phyloP scores from a whole-genome alignment of 2,797 vertebrate genomes.

The Microctenopoma steveboyesi region DNA sequence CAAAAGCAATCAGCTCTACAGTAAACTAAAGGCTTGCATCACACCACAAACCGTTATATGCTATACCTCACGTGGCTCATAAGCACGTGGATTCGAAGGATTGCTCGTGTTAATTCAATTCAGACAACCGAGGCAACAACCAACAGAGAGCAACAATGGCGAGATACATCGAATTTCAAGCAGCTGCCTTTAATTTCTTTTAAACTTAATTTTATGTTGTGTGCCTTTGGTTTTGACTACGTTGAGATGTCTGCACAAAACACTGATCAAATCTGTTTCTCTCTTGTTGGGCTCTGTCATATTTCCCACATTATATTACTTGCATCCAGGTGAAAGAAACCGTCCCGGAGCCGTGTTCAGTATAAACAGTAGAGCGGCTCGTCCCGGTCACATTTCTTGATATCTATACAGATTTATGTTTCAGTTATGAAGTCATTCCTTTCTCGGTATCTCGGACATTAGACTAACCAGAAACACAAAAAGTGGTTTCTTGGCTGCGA shows the following conservation, averaged over 20 bases:
- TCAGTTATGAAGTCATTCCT: no score
- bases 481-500: no score
- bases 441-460: no score
- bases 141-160: background rate
- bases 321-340: background rate
- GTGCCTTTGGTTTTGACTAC: slow-evolving; percentile 32
- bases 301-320: background rate
- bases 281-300: background rate
- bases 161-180: slow-evolving; percentile 2
- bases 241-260: slow-evolving; percentile 8
- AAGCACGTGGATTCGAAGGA: background rate
- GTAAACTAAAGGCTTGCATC: slow-evolving; percentile 8
- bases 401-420: no score
- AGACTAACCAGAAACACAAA: no score
- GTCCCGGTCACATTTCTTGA: background rate
- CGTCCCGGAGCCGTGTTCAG: background rate
- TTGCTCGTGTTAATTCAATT: slow-evolving; percentile 6
- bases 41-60: background rate
- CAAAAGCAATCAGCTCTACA: background rate
- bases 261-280: background rate
- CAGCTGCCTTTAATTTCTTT: slow-evolving; percentile 9
- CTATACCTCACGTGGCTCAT: background rate
- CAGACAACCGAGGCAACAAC: background rate
- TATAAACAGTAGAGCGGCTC: no score
- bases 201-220: slow-evolving; percentile 30